Conservation (phyloP, 2,888 invertebrate species). For the Orchesellides sinensis region DNA sequence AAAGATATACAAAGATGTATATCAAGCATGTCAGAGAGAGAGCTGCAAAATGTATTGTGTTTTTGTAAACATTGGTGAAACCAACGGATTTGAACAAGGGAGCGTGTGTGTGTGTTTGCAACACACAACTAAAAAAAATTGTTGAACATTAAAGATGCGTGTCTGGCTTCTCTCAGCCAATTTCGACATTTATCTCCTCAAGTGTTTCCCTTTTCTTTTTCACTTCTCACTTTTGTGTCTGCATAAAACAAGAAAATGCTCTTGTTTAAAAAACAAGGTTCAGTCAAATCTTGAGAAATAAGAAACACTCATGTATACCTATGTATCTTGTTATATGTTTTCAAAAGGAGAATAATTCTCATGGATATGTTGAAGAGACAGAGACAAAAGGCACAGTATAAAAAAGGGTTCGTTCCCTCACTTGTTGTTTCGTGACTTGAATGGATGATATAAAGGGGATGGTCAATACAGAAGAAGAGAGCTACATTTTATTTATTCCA, state of each 20-base stretch:
- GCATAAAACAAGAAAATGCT: not conserved
- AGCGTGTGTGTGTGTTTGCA: constrained; percentile 10
- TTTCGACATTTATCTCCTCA: constrained; percentile 68
- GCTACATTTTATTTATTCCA: no score
- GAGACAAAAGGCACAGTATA: constrained; percentile 43
- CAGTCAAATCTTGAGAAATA: not conserved
- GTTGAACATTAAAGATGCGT: not conserved
- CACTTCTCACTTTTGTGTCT: constrained; percentile 2
- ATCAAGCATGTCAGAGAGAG: not conserved
- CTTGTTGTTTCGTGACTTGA: no score
- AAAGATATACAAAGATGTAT: not conserved
- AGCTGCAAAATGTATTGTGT: constrained; percentile 38
- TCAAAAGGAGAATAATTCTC: not conserved
- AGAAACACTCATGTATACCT: no score
- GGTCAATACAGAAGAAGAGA: no score
- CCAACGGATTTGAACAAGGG: not conserved
- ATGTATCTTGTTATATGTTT: not conserved
- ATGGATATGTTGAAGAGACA: constrained; percentile 52
- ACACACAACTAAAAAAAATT: not conserved
- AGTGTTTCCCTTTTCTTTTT: constrained; percentile 44
- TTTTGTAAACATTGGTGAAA: constrained; percentile 42
- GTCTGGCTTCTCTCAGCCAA: constrained; percentile 66
- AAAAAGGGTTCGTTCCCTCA: constrained; percentile 41
- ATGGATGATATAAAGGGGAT: no score
- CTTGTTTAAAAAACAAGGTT: no score